Percentiles rank a stretch among this genome's conserved stretches.
Conservation (phyloP, 2,888 invertebrate genomes). For the Agelastica alni region DNA sequence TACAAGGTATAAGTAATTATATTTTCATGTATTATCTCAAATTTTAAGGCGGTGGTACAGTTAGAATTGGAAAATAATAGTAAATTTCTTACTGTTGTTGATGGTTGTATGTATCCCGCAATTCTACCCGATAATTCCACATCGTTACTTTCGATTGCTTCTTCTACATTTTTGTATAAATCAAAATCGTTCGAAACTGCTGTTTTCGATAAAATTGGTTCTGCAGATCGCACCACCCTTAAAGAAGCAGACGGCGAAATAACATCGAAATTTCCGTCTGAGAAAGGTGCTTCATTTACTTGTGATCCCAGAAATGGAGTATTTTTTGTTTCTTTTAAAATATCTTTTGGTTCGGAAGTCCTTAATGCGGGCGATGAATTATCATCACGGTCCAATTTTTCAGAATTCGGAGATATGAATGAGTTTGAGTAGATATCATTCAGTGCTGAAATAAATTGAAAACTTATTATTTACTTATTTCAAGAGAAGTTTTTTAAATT, state of each 20-base stretch:
- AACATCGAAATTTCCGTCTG: not conserved
- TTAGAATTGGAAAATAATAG: too few relatives aligned
- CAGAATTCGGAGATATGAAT: conserved; percentile 72
- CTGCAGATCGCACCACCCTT: conserved; percentile 42
- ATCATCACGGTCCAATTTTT: conserved; percentile 38
- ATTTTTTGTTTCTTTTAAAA: conserved; percentile 18
- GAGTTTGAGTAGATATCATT: conserved; percentile 66
- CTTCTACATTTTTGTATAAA: conserved; percentile 63
- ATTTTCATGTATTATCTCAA: not conserved
- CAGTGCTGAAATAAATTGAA: conserved; percentile 60
- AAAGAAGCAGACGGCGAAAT: conserved; percentile 11
- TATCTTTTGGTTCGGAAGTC: conserved; percentile 44
- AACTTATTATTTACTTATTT: too few relatives aligned
- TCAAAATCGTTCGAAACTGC: conserved; percentile 57
- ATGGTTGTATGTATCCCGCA: conserved; percentile 60
- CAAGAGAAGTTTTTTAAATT: too few relatives aligned
- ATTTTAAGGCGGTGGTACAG: too few relatives aligned
- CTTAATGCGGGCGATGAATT: conserved; percentile 32
- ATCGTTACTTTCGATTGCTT: conserved; percentile 57
- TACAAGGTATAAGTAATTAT: not conserved
- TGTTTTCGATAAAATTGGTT: conserved; percentile 62
- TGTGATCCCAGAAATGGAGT: conserved; percentile 7
- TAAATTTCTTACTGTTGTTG: conserved; percentile 56
- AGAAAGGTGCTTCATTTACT: conserved; percentile 24
- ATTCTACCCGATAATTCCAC: conserved; percentile 56